Evolutionary conservation across 2,797 vertebrate species (phyloP).

Genomic region (Oophaga sylvatica): DNA sequence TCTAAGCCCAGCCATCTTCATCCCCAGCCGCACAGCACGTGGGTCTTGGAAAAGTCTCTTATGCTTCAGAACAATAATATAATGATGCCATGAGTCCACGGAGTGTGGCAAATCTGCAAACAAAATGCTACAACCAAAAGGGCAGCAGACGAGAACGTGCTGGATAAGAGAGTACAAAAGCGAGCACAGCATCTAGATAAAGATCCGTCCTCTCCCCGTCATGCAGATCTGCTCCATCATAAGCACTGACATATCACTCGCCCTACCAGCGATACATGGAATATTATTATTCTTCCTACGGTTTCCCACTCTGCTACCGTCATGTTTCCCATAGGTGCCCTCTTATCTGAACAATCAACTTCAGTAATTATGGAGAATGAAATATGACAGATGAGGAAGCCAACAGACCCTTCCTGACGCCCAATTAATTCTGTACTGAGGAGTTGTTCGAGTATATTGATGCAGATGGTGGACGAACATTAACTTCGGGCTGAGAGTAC

Average conservation of each 20-base stretch:
- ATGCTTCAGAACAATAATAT: slow-evolving; percentile 13
- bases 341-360: not conserved
- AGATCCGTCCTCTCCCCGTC: not conserved
- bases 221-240: not conserved
- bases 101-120: slow-evolving; percentile 22
- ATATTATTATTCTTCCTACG: not conserved
- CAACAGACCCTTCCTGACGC: not conserved
- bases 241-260: not conserved
- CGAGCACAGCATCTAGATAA: not conserved
- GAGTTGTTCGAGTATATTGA: not conserved
- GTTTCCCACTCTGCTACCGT: not conserved
- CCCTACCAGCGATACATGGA: not conserved
- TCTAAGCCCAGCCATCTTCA: not conserved
- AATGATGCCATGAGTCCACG: slow-evolving; percentile 15
- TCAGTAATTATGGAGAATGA: not conserved
- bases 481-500: not conserved
- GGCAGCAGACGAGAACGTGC: slow-evolving; percentile 29
- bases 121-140: slow-evolving; percentile 51
- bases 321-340: not conserved
- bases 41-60: slow-evolving; percentile 7
- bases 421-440: slow-evolving; percentile 21
- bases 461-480: slow-evolving; percentile 12
- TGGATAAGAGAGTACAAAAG: not conserved
- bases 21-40: not conserved
- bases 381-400: not conserved